Base-by-base conservation (phyloP, 2,113 vertebrate genomes). In the Sinocyclocheilus maitianheensis region DNA sequence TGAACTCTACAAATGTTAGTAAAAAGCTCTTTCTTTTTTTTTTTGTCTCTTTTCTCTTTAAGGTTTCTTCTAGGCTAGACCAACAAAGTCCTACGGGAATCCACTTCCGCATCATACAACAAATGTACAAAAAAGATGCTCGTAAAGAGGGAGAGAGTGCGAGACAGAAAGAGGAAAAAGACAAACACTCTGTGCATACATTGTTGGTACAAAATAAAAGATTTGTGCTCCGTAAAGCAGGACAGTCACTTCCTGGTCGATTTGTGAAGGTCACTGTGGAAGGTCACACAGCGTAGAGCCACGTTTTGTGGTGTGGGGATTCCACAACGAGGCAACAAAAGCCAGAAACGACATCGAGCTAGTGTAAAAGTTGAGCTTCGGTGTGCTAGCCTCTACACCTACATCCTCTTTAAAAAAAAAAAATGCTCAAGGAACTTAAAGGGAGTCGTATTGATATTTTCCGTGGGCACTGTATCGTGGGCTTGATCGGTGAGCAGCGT, bases 31-130 rank as follows among this genome's bases (percentile, higher is more conserved):
- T 34, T 88, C 10, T 40, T 40, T 46, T 46, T 40, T n/a, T 40
- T 74, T 43, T 76, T 76, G 74, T 76, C 43, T 76, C 43, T 48
- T 60, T 53, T 87, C 81, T 76, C 87, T 74, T 88, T 77, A 77
- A 88, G 53, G 74, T 90, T 86, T 84, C 89, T 81, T 91, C 93
- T 87, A 93, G 86, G 74, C 89, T 74, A 93, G 91, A 93, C 85
- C 91, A 92, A 89, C 91, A 90, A 91, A 93, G 93, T 93, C 91
- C 94, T 90, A 94, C 86, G 83, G 83, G 86, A 95, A 92, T 43
- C 43, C 90, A 95, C 91, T 92, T 91, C 46, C 91, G 43, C 43
- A 43, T 43, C 43, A 43, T 43, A 43, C 43, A 43, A 8, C 43
- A 93, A 95, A 76, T 94, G 90, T 93, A 95, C 90, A 48, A 90